These are phyloP conservation scores for Neelides sp. DNA, from an alignment of 1,140 invertebrate species.

Conservation along the genomic window DNA sequence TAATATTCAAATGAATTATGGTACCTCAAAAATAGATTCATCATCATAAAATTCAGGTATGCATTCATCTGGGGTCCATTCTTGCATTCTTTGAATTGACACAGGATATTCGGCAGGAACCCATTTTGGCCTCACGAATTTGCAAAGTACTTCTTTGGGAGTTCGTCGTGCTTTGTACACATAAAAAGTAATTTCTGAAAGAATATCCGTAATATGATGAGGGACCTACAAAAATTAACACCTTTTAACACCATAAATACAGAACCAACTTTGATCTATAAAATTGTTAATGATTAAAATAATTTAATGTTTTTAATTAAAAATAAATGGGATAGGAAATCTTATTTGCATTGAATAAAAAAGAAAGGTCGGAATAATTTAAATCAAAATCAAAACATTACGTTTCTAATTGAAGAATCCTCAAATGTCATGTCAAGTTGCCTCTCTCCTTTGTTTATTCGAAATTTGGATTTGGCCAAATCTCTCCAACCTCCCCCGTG, in stretches of 20 bases:
- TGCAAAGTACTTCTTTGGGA: conserved; percentile 70
- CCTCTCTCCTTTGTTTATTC: conserved; percentile 89
- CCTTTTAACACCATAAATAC: conserved; percentile 4
- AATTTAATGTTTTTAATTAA: neutral
- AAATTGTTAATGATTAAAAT: no score
- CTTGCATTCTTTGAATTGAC: conserved; percentile 75
- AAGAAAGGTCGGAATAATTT: no score
- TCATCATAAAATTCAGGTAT: conserved; percentile 92
- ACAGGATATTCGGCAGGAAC: conserved; percentile 87
- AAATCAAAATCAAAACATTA: no score
- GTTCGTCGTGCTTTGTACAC: conserved; percentile 83
- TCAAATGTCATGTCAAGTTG: conserved; percentile 87
- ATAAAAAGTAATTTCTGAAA: conserved; percentile 97
- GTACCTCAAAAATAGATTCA: conserved; percentile 69
- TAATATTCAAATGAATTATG: conserved; percentile 6
- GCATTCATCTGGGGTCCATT: conserved; percentile 97
- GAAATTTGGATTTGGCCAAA: conserved; percentile 85
- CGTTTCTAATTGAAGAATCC: no score
- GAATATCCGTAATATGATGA: conserved; percentile 89
- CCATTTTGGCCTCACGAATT: conserved; percentile 81
- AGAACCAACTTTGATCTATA: no score
- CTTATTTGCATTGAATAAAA: no score
- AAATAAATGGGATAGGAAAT: neutral
- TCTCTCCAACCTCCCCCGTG: conserved; percentile 69
- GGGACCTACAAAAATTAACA: conserved; percentile 46